Conservation (phyloP, 2,797 vertebrate genomes). For the Thamnophis elegans region DNA sequence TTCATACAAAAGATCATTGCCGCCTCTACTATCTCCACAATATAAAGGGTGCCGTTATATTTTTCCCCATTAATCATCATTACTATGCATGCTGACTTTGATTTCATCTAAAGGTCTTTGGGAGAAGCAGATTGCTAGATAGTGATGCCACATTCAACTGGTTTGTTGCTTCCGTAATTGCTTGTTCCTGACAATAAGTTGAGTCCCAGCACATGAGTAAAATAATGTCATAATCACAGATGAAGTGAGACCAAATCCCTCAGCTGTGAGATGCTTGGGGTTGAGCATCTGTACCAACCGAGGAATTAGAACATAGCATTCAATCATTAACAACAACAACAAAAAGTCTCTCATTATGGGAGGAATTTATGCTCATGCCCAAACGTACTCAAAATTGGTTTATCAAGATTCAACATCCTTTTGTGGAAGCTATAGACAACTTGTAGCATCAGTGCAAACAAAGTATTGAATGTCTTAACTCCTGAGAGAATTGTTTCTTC, state of each 20-base stretch:
- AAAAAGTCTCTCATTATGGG: not conserved
- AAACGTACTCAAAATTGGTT: not conserved
- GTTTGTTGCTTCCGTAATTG: not conserved
- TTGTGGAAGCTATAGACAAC: not conserved
- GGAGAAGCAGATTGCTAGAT: not conserved
- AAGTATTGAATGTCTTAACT: not conserved
- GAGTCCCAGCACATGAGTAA: not conserved
- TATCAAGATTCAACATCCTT: not conserved
- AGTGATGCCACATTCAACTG: not conserved
- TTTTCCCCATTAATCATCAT: not conserved
- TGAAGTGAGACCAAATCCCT: not conserved
- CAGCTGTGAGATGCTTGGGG: not conserved
- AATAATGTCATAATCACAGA: not conserved
- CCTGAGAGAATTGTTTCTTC: not conserved
- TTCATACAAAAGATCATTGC: not conserved
- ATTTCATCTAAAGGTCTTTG: not conserved
- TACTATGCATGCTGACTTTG: not conserved
- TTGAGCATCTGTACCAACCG: not conserved
- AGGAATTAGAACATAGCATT: not conserved
- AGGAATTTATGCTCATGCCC: not conserved
- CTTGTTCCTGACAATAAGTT: not conserved
- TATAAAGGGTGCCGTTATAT: not conserved
- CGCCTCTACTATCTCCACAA: not conserved
- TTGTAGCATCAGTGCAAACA: no score
- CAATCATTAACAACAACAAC: not conserved